Percentiles rank a stretch among this genome's conserved stretches.
Evolutionary conservation across 2,797 vertebrate species (phyloP).

Genomic region (Paguma larvata): DNA sequence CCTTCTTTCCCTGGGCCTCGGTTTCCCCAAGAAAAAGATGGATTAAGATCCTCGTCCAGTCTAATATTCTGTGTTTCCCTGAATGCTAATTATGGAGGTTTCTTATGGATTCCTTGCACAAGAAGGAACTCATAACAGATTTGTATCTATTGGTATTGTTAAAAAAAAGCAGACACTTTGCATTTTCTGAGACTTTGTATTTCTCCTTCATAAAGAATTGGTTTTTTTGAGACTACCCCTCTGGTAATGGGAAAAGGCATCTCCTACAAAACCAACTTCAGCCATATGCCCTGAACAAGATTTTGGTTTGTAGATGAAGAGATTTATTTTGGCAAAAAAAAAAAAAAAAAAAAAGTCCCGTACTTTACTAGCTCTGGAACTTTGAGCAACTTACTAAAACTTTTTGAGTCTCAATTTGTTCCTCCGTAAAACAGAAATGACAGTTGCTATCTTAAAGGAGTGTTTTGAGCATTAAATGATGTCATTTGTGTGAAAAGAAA

Average conservation of each 20-base stretch:
- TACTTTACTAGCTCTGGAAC: conserved; percentile 29
- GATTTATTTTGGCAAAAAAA: conserved; percentile 14
- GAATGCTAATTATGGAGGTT: neutral
- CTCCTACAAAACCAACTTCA: neutral
- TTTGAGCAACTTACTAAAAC: neutral
- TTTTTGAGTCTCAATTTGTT: neutral
- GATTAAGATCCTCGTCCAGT: neutral
- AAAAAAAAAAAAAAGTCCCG: neutral
- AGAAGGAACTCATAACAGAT: neutral
- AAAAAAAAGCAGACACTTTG: neutral
- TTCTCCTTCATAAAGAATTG: neutral
- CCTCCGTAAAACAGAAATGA: neutral
- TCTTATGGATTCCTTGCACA: neutral
- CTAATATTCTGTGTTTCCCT: neutral
- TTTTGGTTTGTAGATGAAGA: neutral
- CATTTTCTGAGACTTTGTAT: neutral
- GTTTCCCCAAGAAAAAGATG: neutral
- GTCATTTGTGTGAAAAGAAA: neutral
- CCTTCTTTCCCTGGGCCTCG: neutral
- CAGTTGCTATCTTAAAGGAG: neutral
- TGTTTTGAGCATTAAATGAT: neutral
- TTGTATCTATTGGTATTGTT: neutral
- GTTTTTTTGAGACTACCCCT: neutral
- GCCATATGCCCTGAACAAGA: neutral
- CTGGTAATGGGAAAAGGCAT: neutral